Evolutionary conservation across 30 jellyfish, hydroid and myxozoan genomes (phyloP).

Genomic region (Aurelia sp.): DNA sequence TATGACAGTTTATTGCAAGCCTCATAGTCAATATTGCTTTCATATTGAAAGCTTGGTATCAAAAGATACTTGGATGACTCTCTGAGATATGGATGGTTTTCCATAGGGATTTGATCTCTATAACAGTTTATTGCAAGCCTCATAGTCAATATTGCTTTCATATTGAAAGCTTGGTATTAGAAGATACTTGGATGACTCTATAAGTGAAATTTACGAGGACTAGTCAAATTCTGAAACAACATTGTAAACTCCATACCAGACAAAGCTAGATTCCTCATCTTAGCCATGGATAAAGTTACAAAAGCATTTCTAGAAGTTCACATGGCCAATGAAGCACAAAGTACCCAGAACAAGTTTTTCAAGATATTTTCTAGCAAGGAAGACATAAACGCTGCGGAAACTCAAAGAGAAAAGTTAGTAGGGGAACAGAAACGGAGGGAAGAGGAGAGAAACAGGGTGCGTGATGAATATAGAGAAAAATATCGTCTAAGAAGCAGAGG

Average conservation of each 20-base stretch:
- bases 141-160: no score
- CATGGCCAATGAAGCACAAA: constrained; percentile 1
- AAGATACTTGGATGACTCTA: no score
- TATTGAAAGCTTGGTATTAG: no score
- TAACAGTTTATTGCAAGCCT: no score
- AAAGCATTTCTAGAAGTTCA: constrained; percentile 3
- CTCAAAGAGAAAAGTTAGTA: background rate
- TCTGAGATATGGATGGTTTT: no score
- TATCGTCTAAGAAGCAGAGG: background rate
- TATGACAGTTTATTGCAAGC: no score
- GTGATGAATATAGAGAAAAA: background rate
- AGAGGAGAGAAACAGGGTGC: background rate
- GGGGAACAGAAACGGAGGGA: background rate
- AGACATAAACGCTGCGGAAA: background rate
- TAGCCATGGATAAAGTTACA: constrained; percentile 3
- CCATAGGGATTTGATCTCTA: no score
- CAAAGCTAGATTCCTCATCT: background rate
- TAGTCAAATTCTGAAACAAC: background rate
- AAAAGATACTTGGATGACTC: no score
- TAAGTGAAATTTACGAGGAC: background rate
- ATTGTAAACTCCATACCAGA: background rate
- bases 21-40: no score
- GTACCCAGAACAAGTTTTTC: background rate
- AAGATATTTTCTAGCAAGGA: background rate
- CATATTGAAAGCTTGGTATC: no score